These are phyloP conservation scores for Cyanoliseus patagonus DNA, from an alignment of 2,113 vertebrate species.

Conservation along the genomic window DNA sequence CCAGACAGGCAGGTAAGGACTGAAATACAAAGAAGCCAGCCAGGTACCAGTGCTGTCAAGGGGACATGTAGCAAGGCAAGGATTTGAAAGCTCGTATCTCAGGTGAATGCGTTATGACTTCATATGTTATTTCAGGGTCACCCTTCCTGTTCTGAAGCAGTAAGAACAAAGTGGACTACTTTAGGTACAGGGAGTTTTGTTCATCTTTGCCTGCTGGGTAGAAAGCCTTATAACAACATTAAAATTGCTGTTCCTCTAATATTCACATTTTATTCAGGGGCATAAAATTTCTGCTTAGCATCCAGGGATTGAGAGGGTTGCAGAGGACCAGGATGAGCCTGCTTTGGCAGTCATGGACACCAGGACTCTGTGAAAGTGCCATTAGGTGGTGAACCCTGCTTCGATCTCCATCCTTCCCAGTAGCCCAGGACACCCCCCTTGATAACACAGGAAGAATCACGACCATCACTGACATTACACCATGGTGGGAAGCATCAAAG, in stretches of 20 bases:
- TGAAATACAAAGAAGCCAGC: not conserved
- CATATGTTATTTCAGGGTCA: not conserved
- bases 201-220: not conserved
- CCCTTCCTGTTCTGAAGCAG: not conserved
- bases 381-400: not conserved
- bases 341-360: not conserved
- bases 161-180: not conserved
- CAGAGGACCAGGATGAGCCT: not conserved
- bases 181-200: not conserved
- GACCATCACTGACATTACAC: not conserved
- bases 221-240: not conserved
- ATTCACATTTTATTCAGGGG: not conserved
- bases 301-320: not conserved
- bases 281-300: not conserved
- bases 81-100: not conserved
- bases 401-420: not conserved
- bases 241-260: not conserved
- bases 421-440: not conserved
- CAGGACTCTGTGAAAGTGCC: not conserved
- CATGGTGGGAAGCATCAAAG: not conserved
- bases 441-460: not conserved
- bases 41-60: not conserved
- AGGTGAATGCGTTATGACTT: not conserved
- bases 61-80: not conserved
- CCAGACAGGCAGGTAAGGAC: fast-evolving